These are phyloP conservation scores for Tipula vernalis DNA, from an alignment of 2,888 invertebrate species.

Conservation along the genomic window DNA sequence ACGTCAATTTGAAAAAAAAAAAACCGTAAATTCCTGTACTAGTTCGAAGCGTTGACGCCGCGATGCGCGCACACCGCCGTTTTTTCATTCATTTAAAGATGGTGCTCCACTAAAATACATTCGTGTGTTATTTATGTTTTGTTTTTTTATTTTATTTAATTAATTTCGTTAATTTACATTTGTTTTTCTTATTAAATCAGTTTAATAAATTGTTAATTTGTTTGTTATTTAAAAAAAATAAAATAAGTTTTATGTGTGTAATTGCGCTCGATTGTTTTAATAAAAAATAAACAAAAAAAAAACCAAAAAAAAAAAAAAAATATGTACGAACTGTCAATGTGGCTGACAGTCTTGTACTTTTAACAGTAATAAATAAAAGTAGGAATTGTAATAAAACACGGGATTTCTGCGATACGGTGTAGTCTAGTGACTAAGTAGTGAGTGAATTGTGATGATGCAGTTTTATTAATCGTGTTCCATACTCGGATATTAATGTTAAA, in stretches of 20 bases:
- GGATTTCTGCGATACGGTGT: not conserved
- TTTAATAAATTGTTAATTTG: not conserved
- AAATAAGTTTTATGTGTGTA: not conserved
- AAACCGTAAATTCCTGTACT: not conserved
- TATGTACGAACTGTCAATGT: conserved; percentile 6
- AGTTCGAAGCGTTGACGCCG: conserved; percentile 32
- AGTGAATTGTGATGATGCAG: not conserved
- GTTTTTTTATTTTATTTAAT: not conserved
- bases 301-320: not conserved
- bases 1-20: not conserved
- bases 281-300: not conserved
- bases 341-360: conserved; percentile 8
- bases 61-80: not conserved
- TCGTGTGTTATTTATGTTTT: not conserved
- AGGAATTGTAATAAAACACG: not conserved
- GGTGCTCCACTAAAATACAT: not conserved
- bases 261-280: not conserved
- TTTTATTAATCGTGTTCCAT: not conserved
- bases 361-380: not conserved
- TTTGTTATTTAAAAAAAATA: not conserved
- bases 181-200: not conserved
- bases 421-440: not conserved
- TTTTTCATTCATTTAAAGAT: conserved; percentile 7
- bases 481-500: not conserved
- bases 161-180: conserved; percentile 5